phyloP scores from a whole-genome alignment of 1,140 invertebrate species.

The Phymastichus coffea region DNA sequence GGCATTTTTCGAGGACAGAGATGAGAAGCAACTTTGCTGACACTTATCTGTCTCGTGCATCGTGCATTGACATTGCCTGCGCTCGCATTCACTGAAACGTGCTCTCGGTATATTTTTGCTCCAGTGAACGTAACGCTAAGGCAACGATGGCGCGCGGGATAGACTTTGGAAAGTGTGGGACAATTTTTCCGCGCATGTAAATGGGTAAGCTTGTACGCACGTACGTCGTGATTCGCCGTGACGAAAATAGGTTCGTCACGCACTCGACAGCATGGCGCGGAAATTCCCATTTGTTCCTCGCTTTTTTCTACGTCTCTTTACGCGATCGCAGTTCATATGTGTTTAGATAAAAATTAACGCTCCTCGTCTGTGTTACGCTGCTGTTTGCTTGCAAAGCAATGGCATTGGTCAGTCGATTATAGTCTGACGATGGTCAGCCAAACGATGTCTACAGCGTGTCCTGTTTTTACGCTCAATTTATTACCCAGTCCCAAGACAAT shows the following conservation, averaged over 20 bases:
- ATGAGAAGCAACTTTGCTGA: not conserved
- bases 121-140: no score
- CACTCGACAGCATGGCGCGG: not conserved
- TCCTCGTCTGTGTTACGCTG: no score
- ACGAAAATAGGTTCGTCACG: slow-evolving; percentile 2
- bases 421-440: no score
- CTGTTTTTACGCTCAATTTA: not conserved
- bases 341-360: no score
- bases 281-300: not conserved
- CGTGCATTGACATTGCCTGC: no score
- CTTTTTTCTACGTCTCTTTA: no score
- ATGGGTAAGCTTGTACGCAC: not conserved
- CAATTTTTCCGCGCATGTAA: slow-evolving; percentile 2
- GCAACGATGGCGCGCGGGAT: not conserved
- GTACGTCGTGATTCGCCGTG: not conserved
- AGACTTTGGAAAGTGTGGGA: slow-evolving; percentile 6
- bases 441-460: not conserved
- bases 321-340: no score
- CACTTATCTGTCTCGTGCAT: not conserved
- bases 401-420: no score
- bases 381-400: no score
- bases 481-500: no score
- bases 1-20: not conserved
- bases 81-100: no score
- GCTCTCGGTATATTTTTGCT: no score